Base-by-base conservation (phyloP, 2,888 invertebrate species). In the Aricia artaxerxes region DNA sequence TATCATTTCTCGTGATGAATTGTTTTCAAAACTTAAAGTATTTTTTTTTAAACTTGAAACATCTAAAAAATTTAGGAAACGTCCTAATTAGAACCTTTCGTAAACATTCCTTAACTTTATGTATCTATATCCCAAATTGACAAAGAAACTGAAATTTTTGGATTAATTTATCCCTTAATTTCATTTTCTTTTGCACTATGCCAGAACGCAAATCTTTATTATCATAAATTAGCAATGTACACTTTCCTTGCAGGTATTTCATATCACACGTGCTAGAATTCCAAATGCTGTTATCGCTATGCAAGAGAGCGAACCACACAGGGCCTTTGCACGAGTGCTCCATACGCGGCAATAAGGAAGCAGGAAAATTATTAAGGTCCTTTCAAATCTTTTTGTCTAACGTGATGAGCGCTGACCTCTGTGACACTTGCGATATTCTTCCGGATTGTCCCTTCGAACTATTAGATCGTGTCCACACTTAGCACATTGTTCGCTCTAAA, bases 201-300 rank as follows among this genome's bases (percentile, higher is more conserved):
- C 44, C 49, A 49, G 11, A 49, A 49, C 49, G 49, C 0, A 49
- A 49, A 49, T 49, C 49, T 49, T 9, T 49, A 9, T 9, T 49
- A 49, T 49, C 49, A 49, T 2, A 49, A 9, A 49, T 49, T 57
- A 57, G 57, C 16, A 57, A 57, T 57, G 69, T 11, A 31, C 35
- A 35, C 11, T 13, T 38, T 77, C 38, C 31, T 82, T 81, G 69
- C 86, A 95, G 96, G 81, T 96, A 96, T 84, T 91, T 96, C 84
- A 95, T 97, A 80, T 96, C 97, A 13, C 96, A 96, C 85, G 95
- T 97, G 24, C 88, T 97, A 53, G 97, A 97, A 89, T 98, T 97
- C 88, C 97, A 97, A 92, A 96, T 97, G 83, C 96, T 97, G 83
- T 92, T 95, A 84, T 95, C 97, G 1, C 89, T 97, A 69, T 97